phyloP scores from a whole-genome alignment of 2,113 vertebrate species.

The Passer domesticus region DNA sequence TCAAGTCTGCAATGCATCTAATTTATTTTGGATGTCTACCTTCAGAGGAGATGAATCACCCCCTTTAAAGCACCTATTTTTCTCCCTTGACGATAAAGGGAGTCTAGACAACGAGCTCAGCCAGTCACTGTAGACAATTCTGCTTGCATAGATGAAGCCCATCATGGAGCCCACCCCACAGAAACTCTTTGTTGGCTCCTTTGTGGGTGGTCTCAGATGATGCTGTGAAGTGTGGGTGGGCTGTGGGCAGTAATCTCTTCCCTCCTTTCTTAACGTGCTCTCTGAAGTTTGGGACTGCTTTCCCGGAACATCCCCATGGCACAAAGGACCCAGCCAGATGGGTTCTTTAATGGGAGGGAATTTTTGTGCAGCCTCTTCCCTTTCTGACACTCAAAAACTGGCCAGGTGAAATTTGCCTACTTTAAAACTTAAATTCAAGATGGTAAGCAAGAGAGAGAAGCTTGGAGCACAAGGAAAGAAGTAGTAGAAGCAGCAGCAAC shows the following conservation, averaged over 20 bases:
- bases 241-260: conserved; percentile 34
- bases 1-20: conserved; percentile 60
- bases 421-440: background rate
- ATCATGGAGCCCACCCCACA: background rate
- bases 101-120: conserved; percentile 50
- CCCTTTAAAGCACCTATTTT: conserved; percentile 57
- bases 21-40: conserved; percentile 65
- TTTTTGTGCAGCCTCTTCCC: background rate
- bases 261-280: background rate
- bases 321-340: background rate
- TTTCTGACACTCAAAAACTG: background rate
- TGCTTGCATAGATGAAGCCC: conserved; percentile 25
- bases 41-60: conserved; percentile 58
- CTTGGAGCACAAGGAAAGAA: background rate
- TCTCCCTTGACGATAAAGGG: conserved; percentile 27
- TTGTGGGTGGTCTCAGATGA: conserved; percentile 20
- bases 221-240: conserved; percentile 3
- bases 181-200: conserved; percentile 23
- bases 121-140: background rate
- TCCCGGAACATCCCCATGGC: background rate
- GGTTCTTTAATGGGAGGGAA: background rate
- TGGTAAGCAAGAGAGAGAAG: background rate
- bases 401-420: background rate
- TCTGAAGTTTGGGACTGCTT: background rate
- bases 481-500: background rate